Conservation (phyloP, 1,140 invertebrate species). For the Bombus waltoni region DNA sequence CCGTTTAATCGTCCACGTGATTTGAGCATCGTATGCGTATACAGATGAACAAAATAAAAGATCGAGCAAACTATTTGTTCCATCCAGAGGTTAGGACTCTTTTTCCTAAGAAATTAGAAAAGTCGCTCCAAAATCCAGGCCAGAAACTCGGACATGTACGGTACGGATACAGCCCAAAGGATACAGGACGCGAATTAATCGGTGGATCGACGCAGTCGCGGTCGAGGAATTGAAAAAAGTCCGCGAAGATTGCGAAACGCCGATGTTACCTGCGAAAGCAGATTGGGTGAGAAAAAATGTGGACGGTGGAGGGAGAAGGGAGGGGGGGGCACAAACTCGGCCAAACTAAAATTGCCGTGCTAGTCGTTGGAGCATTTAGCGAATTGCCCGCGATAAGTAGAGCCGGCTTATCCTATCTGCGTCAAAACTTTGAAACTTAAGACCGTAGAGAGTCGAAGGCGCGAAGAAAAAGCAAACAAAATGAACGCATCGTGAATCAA, state of each 20-base stretch:
- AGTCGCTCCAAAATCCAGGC: no score
- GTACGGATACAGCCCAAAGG: no score
- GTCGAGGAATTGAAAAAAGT: slow-evolving; percentile 18
- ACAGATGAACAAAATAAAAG: no score
- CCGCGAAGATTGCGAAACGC: slow-evolving; percentile 19
- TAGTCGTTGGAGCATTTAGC: slow-evolving; percentile 71
- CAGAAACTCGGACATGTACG: no score
- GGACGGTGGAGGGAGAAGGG: no score
- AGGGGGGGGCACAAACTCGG: slow-evolving; percentile 50
- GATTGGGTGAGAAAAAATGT: background rate
- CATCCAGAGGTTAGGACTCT: no score
- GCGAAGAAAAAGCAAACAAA: slow-evolving; percentile 21
- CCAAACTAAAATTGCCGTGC: slow-evolving; percentile 68
- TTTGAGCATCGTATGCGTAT: no score
- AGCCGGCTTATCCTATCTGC: slow-evolving; percentile 63
- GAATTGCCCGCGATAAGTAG: slow-evolving; percentile 66
- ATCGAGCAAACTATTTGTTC: no score
- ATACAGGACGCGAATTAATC: background rate
- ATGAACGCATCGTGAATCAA: slow-evolving; percentile 11
- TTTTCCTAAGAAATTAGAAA: no score
- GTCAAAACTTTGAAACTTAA: slow-evolving; percentile 69
- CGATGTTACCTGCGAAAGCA: slow-evolving; percentile 9
- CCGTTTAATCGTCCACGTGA: no score
- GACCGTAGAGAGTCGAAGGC: slow-evolving; percentile 12
- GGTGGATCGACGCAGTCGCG: background rate